Base-by-base conservation (phyloP, 2,113 vertebrate species). In the Lophochroa leadbeateri region DNA sequence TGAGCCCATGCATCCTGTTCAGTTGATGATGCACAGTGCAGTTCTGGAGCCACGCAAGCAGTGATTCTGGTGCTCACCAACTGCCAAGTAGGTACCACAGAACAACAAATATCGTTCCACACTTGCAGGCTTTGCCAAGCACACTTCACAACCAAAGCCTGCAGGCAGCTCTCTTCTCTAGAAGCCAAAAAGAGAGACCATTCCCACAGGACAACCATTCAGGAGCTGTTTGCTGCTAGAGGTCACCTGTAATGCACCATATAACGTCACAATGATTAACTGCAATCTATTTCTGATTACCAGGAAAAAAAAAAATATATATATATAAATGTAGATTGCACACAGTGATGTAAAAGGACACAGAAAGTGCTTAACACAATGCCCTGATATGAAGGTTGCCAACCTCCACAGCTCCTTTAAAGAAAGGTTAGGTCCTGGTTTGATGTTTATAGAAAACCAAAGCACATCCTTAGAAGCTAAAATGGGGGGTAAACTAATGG, bases 161-260 rank as follows among this genome's bases (percentile, higher is more conserved):
- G 27, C 68, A 46, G 71, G 75, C 67, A 82, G 41, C 69, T 19
- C 63, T 74, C 61, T 69, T 55, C n/a, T 71, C 27, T 55, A 39
- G 46, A 49, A 86, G 43, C 25, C 16, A 55, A 68, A 77, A 61
- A 53, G 61, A 33, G 10, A 17, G 27, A 47, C 12, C 13, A 18
- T 67, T 96, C 84, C 79, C 55, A 53, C 8, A 41, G 53, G 82
- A 60, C 37, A 75, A 8, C 58, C 7, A 0, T 49, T 92, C 37
- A 19, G 65, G 53, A 90, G 82, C 16, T 2, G 50, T 13, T 58
- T 6, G 4, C 63, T 21, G 41, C 85, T 83, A 72, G 58, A 90
- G 90, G 57, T 92, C 88, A 86, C 76, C 69, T 81, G 88, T 72
- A 90, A 10, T 52, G 72, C 76, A 49, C 82, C 63, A 70, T 2